Evolutionary conservation across 2,797 vertebrate species (phyloP), one percentile per base, ranked within the genome.

Genomic region (Leucoraja ocellata): DNA sequence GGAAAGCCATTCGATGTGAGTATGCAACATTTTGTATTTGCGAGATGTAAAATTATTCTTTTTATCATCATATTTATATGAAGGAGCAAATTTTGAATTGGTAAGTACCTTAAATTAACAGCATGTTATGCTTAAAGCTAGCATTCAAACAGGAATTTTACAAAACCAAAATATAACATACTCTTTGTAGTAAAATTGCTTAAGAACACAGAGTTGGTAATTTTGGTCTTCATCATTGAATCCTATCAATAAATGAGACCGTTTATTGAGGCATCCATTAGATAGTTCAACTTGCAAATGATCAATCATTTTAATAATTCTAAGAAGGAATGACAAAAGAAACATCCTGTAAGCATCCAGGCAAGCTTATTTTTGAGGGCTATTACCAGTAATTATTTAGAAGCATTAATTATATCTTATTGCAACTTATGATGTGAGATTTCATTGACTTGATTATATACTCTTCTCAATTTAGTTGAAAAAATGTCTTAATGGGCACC

Each of bases 51-150:
- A 54, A 54, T 46, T 4, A 91, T 74, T 74, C 28, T 84, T 39
- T 91, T 92, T 23, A 76, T 76, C 39, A 14, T 23, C 10, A 74
- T 92, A 46, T 76, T 54, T 74, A 74, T 76, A 58, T 54, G 23
- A 92, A 9, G 61, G 25, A 6, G 8, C 39, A 71, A 46, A 74
- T 76, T 58, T 92, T 71, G 18, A 4, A 39, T 25, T 74, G n/a
- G 88, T 18, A 92, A 74, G 39, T 92, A 58, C 3, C 23, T 92
- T 92, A 73, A 91, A 91, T 91, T 73, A 92, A 92, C 39, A 92
- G 71, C 90, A 76, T n/a, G 25, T 76, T 76, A 21, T 76, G 71
- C 36, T 28, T 54, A 76, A 74, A 92, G 90, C 71, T 92, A 58
- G 71, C 39, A 92, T 92, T 92, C 76, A 23, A 23, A 74, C 13